A percentile compares a stretch with the other conserved stretches of the same genome.
phyloP scores from a whole-genome alignment of 2,888 invertebrate genomes.

The Helobdella robusta region DNA sequence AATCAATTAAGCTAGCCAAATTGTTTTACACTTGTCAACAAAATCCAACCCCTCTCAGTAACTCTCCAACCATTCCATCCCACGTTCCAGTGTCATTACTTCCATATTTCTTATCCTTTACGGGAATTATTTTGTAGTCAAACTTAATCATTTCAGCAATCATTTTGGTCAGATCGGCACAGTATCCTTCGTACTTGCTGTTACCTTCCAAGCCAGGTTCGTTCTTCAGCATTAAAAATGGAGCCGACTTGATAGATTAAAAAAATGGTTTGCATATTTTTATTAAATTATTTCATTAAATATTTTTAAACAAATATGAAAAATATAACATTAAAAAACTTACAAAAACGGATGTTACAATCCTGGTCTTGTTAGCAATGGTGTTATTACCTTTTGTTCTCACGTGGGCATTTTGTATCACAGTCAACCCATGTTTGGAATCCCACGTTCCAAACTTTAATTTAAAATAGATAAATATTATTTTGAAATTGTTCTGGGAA shows the following conservation, averaged over 20 bases:
- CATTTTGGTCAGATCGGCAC: conserved; percentile 49
- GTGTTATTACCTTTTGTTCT: conserved; percentile 19
- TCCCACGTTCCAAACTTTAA: conserved; percentile 27
- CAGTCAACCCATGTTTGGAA: conserved; percentile 16
- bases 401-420: conserved; percentile 4
- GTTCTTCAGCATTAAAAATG: conserved; percentile 40
- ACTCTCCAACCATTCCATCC: conserved; percentile 47
- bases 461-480: neutral
- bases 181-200: conserved; percentile 55
- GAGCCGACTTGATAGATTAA: conserved; percentile 37
- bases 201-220: conserved; percentile 62
- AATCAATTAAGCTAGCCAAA: too few relatives aligned
- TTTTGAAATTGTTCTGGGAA: neutral
- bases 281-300: neutral
- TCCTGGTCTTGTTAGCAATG: conserved; percentile 31
- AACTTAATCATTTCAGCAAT: conserved; percentile 46
- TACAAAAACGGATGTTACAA: conserved; percentile 30
- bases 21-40: too few relatives aligned
- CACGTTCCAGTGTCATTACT: conserved; percentile 40
- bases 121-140: conserved; percentile 41
- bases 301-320: neutral
- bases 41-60: conserved; percentile 43
- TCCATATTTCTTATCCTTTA: conserved; percentile 35
- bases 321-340: neutral
- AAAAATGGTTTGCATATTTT: neutral